Evolutionary conservation across 1,140 invertebrate genomes (phyloP), one percentile per base, ranked within the genome.

Genomic region (Drosophila pseudoobscura): DNA sequence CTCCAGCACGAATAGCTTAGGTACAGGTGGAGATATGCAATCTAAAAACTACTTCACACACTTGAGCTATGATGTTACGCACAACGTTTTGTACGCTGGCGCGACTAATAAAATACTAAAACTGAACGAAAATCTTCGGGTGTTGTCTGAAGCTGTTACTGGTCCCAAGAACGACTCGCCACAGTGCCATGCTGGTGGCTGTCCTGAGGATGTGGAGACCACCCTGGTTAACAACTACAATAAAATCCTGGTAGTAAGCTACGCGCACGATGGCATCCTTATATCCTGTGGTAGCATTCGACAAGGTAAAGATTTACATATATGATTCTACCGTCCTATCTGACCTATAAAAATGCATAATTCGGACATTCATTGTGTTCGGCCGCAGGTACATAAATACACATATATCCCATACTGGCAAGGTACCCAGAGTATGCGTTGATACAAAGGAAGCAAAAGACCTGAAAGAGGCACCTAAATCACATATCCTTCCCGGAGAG

Each of bases 181-280:
- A 4, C 94, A 95, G 74, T 98, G 97, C 92, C 96, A 97, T 92
- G 96, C 97, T 2, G 95, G 94, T 58, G 97, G 97, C 39, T 98
- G 97, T 90, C 93, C 93, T 4, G 92, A 93, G 11, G 94, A 95
- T 61, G 94, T 95, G 70, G 93, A 94, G 65, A 95, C 94, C 35
- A 92, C 94, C 1, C 90, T 94, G 47, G 96, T 95, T 49, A 95
- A 98, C 89, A 98, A 97, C 92, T 95, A 97, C 54, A 99, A 98
- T 92, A 99, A 99, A 92, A 95, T 98, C 59, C 93, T 99, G 60
- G 94, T 99, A 6, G 95, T 98, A 22, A 97, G 98, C 92, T 94
- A 96, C 64, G 95, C 82, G 0, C 50, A 89, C 65, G 94, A 95
- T 8, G 94, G 95, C 50, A 95, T 94, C 29, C 93, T 99, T 20